These are phyloP conservation scores for Oreohelix idahoensis DNA, from an alignment of 1,140 invertebrate species.

Conservation along the genomic window DNA sequence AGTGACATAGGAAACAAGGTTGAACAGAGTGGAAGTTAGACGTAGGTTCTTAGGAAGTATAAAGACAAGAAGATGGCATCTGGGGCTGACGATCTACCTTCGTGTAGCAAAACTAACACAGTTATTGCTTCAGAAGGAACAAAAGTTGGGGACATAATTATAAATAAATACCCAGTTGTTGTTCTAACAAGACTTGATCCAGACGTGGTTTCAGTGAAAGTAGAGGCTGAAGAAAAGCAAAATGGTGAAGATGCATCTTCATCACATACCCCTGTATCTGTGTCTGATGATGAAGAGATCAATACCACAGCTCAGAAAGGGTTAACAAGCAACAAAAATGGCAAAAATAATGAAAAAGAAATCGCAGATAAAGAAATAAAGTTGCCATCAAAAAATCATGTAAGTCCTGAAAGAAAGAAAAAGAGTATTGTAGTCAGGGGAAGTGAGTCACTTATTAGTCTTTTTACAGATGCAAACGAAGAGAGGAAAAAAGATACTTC, in stretches of 20 bases:
- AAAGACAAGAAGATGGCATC: neutral
- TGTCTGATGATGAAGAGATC: neutral
- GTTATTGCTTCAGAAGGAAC: neutral
- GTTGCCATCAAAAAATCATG: neutral
- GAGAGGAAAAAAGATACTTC: too few species aligned
- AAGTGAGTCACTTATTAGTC: too few species aligned
- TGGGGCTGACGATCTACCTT: neutral
- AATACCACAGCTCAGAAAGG: neutral
- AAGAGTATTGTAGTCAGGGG: neutral
- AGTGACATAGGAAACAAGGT: too few species aligned
- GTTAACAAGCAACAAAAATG: neutral
- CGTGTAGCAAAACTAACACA: neutral
- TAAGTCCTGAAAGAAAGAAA: neutral
- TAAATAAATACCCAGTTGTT: slow-evolving; percentile 6
- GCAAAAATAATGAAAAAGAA: neutral
- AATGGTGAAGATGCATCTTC: neutral
- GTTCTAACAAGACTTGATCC: neutral
- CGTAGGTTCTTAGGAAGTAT: too few species aligned
- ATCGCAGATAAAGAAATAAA: neutral
- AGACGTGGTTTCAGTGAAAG: neutral
- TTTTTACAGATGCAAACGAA: too few species aligned
- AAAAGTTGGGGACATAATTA: neutral
- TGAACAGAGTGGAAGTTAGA: too few species aligned
- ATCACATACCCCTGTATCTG: neutral
- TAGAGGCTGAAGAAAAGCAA: neutral